Evolutionary conservation across 2,113 vertebrate species (phyloP).

Genomic region (Myiagra hebetior): DNA sequence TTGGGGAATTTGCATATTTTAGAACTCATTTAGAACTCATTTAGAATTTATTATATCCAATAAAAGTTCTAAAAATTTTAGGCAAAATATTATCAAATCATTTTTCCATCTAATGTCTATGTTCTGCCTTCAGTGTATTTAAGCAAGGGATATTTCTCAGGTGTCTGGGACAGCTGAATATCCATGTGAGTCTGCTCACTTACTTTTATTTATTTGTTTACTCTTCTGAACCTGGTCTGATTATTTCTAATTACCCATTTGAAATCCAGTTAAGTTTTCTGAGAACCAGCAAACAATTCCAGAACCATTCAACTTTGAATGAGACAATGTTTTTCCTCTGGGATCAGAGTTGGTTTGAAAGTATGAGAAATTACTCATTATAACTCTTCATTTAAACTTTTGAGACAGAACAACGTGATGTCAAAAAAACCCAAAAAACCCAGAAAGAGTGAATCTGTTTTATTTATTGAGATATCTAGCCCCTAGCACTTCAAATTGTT

Average conservation of each 20-base stretch:
- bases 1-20: not conserved
- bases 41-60: not conserved
- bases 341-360: not conserved
- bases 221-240: not conserved
- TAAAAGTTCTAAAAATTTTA: not conserved
- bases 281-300: not conserved
- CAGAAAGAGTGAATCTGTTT: not conserved
- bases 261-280: not conserved
- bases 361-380: not conserved
- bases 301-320: not conserved
- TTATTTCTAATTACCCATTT: not conserved
- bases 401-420: not conserved
- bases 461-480: not conserved
- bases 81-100: not conserved
- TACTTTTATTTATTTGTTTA: not conserved
- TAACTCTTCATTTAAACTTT: not conserved
- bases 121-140: not conserved
- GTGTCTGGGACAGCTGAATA: not conserved
- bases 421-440: not conserved
- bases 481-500: not conserved
- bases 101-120: not conserved
- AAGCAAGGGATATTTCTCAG: not conserved
- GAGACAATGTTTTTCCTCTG: not conserved
- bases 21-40: not conserved
- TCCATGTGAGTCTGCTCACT: not conserved